These are phyloP conservation scores for Periophthalmus magnuspinnatus DNA, from an alignment of 2,797 vertebrate species.

Conservation along the genomic window DNA sequence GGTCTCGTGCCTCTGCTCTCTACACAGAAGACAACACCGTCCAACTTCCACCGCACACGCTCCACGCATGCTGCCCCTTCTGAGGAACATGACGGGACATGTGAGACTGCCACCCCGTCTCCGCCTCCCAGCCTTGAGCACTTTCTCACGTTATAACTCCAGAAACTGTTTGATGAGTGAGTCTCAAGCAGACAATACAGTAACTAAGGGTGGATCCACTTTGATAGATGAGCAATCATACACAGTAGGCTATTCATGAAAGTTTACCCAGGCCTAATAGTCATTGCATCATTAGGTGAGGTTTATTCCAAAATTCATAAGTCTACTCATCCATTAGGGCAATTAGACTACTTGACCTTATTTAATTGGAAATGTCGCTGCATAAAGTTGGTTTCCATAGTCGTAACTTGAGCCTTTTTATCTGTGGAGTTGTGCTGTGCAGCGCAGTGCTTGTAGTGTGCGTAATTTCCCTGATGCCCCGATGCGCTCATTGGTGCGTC, in stretches of 20 bases:
- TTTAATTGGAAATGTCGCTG: neutral
- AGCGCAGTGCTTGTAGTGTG: conserved; percentile 25
- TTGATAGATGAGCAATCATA: conserved; percentile 25
- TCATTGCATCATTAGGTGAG: too few relatives aligned
- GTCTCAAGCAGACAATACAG: conserved; percentile 22
- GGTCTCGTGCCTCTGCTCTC: neutral
- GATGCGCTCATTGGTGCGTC: conserved; percentile 80
- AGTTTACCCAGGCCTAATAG: too few relatives aligned
- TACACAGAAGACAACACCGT: neutral
- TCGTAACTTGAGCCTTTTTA: neutral
- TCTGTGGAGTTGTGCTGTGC: conserved; percentile 4
- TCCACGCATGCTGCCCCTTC: conserved; percentile 8
- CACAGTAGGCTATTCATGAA: neutral
- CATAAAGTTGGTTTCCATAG: neutral
- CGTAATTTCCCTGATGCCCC: conserved; percentile 56
- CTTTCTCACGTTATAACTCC: conserved; percentile 7
- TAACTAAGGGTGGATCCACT: conserved; percentile 64
- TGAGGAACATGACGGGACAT: conserved; percentile 46
- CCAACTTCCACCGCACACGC: neutral
- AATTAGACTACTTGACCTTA: too few relatives aligned
- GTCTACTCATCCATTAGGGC: too few relatives aligned
- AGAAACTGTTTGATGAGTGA: conserved; percentile 8
- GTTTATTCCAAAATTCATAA: too few relatives aligned
- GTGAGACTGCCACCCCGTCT: conserved; percentile 19
- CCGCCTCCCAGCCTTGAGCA: conserved; percentile 22